These are phyloP conservation scores for Urophycis tenuis DNA, from an alignment of 2,797 vertebrate genomes.

Conservation along the genomic window DNA sequence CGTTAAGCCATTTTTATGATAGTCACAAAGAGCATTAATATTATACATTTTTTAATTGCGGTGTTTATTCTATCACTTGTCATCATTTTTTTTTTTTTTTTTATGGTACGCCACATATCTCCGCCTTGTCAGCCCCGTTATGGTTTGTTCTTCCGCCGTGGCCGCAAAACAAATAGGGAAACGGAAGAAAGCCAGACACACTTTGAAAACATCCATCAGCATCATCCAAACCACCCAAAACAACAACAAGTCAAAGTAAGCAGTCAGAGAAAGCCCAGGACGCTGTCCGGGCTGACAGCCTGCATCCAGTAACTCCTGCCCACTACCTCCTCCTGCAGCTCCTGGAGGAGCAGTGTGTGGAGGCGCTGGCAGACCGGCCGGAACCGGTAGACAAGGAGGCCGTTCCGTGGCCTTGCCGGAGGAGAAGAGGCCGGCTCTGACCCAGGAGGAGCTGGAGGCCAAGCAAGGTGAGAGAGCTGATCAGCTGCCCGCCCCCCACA, in stretches of 20 bases:
- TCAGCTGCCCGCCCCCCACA: no score
- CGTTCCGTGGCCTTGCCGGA: conserved; percentile 61
- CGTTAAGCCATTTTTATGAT: neutral
- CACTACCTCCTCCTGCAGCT: no score
- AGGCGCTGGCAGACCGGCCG: conserved; percentile 48
- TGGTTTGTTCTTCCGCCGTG: neutral
- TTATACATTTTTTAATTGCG: neutral
- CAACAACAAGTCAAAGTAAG: neutral
- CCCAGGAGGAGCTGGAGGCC: conserved; percentile 89
- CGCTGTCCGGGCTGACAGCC: neutral
- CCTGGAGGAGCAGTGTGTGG: conserved; percentile 70
- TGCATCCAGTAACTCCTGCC: no score
- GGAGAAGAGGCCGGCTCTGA: conserved; percentile 85
- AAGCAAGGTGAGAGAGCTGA: conserved; percentile 84
- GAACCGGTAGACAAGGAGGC: conserved; percentile 51
- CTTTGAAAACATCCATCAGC: neutral
- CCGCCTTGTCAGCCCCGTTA: neutral
- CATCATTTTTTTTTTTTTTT: neutral
- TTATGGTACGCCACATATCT: neutral
- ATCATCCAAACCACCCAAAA: neutral
- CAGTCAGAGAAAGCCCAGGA: neutral
- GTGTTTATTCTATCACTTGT: neutral
- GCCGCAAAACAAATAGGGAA: neutral
- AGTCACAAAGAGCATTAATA: neutral
- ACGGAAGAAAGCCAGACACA: neutral